phyloP scores from a whole-genome alignment of 2,797 vertebrate species.

The Loriculus beryllinus region DNA sequence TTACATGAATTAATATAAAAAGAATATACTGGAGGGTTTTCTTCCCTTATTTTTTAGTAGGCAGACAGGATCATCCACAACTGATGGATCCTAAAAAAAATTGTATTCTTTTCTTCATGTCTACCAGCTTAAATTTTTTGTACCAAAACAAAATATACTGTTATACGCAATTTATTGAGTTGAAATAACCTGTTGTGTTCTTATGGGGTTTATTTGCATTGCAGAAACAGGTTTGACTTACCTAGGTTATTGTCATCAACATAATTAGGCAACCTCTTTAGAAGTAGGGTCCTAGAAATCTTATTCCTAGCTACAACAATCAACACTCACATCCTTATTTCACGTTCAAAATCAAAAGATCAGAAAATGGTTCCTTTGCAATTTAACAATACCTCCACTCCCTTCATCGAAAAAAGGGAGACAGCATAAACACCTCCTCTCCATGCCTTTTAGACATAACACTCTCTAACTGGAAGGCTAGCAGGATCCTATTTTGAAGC shows the following conservation, averaged over 20 bases:
- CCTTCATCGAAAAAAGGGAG: background rate
- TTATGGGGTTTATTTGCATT: background rate
- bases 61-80: background rate
- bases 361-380: background rate
- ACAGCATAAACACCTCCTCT: background rate
- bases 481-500: background rate
- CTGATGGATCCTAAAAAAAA: background rate
- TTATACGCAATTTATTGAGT: background rate
- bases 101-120: background rate
- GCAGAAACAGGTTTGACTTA: background rate
- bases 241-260: background rate
- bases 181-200: background rate
- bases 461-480: background rate
- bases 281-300: background rate
- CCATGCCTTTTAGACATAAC: background rate
- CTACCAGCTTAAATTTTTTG: background rate
- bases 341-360: background rate
- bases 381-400: background rate
- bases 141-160: background rate
- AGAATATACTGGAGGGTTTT: background rate
- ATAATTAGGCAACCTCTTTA: background rate
- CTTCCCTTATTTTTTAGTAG: background rate
- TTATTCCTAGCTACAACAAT: background rate
- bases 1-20: background rate
- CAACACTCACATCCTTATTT: background rate